Evolutionary conservation across 2,888 invertebrate species (phyloP).

Genomic region (Andrena haemorrhoa): DNA sequence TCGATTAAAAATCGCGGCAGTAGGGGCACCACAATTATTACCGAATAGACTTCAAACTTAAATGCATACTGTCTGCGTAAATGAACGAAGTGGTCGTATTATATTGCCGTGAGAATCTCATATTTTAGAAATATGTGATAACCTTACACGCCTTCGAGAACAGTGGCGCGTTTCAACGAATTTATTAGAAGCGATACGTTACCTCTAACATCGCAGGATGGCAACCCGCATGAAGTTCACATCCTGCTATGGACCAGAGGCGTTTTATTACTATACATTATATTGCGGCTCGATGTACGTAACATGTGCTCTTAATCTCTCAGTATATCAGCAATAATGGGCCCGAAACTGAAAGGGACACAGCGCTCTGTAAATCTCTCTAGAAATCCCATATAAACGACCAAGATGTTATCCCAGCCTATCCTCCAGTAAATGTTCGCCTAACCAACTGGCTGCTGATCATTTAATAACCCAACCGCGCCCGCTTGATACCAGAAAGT

Average conservation of each 20-base stretch:
- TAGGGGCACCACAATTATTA: background rate
- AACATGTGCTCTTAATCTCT: conserved; percentile 83
- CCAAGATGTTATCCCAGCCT: conserved; percentile 55
- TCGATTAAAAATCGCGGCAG: conserved; percentile 10
- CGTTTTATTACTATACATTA: conserved; percentile 70
- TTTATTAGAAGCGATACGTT: conserved; percentile 23
- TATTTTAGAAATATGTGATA: conserved; percentile 12
- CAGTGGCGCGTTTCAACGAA: conserved; percentile 5
- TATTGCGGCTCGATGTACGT: conserved; percentile 74
- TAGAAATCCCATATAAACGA: conserved; percentile 76
- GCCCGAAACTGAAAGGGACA: conserved; percentile 68
- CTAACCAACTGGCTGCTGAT: conserved; percentile 55
- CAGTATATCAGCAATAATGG: conserved; percentile 83
- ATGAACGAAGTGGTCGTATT: background rate
- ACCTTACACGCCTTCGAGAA: conserved; percentile 17
- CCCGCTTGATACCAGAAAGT: conserved; percentile 17
- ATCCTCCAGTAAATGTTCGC: conserved; percentile 47
- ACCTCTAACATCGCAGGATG: conserved; percentile 52
- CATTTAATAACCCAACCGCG: conserved; percentile 56
- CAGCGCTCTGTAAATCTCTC: conserved; percentile 72
- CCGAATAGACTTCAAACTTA: no score
- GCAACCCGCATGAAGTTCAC: conserved; percentile 71
- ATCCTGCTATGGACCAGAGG: conserved; percentile 57
- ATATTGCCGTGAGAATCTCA: background rate
- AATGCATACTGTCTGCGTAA: background rate